A percentile compares a stretch with the other conserved stretches of the same genome.
Evolutionary conservation across 1,140 invertebrate genomes (phyloP).

Genomic region (Pararge aegeria): DNA sequence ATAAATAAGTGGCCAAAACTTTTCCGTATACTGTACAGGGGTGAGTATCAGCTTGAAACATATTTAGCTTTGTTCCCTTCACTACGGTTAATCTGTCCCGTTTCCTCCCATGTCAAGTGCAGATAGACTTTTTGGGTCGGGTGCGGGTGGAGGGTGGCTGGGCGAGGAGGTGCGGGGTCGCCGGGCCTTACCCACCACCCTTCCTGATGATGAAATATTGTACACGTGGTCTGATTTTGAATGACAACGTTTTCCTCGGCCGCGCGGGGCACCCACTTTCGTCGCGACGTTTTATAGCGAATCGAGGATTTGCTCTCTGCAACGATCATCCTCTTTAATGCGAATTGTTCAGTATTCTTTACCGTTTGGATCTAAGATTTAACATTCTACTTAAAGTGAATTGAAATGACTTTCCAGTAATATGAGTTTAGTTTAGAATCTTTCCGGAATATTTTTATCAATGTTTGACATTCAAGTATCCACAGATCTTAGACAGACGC

Average conservation of each 20-base stretch:
- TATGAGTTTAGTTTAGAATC: not conserved
- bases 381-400: conserved; percentile 5
- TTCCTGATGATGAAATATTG: conserved; percentile 83
- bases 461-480: too few relatives aligned
- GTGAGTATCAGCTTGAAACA: conserved; percentile 75
- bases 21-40: conserved; percentile 47
- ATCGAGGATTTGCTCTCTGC: conserved; percentile 65
- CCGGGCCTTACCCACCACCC: conserved; percentile 44
- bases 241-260: conserved; percentile 80
- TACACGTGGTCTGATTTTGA: conserved; percentile 84
- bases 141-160: conserved; percentile 30
- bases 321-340: conserved; percentile 56
- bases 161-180: conserved; percentile 21
- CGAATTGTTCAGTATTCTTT: conserved; percentile 31
- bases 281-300: conserved; percentile 64
- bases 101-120: conserved; percentile 77
- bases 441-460: too few relatives aligned
- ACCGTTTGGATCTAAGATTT: conserved; percentile 15
- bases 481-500: too few relatives aligned
- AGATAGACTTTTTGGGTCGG: conserved; percentile 78
- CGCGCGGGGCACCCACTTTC: conserved; percentile 56
- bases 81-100: conserved; percentile 78
- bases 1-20: conserved; percentile 34
- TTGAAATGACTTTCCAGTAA: not conserved
- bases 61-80: conserved; percentile 79